Evolutionary conservation across 2,888 invertebrate species (phyloP), one percentile per base, ranked within the genome.

Genomic region (Lasioglossum marginatum): DNA sequence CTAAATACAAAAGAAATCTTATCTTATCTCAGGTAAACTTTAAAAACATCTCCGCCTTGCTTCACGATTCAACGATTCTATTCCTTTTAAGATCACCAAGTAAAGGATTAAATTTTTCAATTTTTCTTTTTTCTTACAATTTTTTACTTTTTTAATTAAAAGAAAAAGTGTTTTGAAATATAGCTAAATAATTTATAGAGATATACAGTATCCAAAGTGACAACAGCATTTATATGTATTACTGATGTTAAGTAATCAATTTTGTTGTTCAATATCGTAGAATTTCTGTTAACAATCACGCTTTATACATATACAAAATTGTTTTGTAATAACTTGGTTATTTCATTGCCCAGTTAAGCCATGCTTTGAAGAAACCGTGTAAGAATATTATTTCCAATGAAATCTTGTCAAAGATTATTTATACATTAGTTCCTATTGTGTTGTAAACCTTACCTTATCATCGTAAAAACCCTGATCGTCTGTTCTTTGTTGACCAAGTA

Each of bases 391-490:
- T 70, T 70, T 70, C 37, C 6, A 57, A 68, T 43, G 16, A 72
- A 66, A 77, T 57, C 31, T 52, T 43, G 31, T n/a, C 23, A 27
- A 72, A 48, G n/a, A 48, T 66, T 40, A 70, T 60, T 16, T 43
- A 31, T 40, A 6, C 2, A 43, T 34, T 10, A 31, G 45, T 45
- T 16, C 45, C n/a, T 1, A 43, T 57, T n/a, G 27, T 57, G 71
- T 40, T 63, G 34, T 43, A 63, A 70, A 31, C n/a, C 78, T 86
- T 92, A 97, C 97, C 96, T 98, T 98, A 90, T 98, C 98, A 93
- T 98, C 98, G 92, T 98, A 98, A 95, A 98, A 98, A 84, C 98
- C 98, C 95, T 98, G 98, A 95, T 98, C 98, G 92, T 98, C 98
- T n/a, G 98, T 97, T 90, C 98, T 96, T 95, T 99, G 99, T 94